Conservation (phyloP, 2,113 vertebrate genomes). For the Erpornis zantholeuca region DNA sequence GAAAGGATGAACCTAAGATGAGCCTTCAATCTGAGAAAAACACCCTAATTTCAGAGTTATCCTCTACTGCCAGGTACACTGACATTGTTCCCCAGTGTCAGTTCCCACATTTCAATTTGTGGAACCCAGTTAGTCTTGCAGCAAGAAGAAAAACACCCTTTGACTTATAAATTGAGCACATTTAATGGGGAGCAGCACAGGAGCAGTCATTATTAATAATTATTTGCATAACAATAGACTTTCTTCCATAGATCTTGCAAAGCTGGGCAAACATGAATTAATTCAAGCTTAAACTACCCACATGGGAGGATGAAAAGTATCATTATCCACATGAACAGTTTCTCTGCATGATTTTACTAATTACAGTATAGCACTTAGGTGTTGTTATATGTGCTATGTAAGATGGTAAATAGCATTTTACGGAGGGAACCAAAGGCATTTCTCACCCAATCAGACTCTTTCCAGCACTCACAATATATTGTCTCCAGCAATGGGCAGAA, state of each 20-base stretch:
- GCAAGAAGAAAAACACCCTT: conserved; percentile 5
- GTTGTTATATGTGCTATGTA: conserved; percentile 32
- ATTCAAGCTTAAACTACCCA: conserved; percentile 56
- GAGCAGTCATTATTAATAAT: conserved; percentile 59
- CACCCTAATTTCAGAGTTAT: neutral
- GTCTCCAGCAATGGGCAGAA: neutral
- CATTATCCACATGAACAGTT: conserved; percentile 57
- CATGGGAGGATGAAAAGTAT: conserved; percentile 48
- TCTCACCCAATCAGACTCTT: neutral
- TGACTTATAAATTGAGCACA: conserved; percentile 33
- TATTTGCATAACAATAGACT: conserved; percentile 50
- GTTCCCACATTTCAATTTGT: neutral
- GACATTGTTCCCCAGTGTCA: neutral
- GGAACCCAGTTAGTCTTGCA: neutral
- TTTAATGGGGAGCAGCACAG: conserved; percentile 5
- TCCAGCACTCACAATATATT: neutral
- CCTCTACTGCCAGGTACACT: neutral
- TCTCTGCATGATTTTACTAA: conserved; percentile 58
- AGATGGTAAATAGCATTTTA: conserved; percentile 42
- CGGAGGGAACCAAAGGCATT: neutral
- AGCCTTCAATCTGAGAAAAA: neutral
- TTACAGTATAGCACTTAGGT: conserved; percentile 51
- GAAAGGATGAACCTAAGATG: neutral
- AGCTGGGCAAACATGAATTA: conserved; percentile 62
- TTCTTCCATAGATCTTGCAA: conserved; percentile 13